A percentile compares a stretch with the other conserved stretches of the same genome.
Conservation (phyloP, 1,140 invertebrate genomes). For the Megathymus violae region DNA sequence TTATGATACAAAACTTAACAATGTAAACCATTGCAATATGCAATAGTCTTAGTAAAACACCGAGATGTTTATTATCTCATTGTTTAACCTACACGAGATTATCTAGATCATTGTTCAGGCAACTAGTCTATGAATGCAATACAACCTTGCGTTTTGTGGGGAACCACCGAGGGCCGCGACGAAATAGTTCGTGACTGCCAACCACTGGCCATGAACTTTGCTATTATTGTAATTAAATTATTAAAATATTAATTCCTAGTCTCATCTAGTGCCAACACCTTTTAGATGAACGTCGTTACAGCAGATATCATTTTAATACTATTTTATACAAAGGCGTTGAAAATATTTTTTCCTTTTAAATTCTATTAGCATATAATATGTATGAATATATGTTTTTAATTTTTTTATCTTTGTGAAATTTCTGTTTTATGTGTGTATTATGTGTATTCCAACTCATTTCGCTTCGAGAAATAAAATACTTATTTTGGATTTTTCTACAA, state of each 20-base stretch:
- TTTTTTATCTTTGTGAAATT: too few species aligned
- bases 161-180: conserved; percentile 21
- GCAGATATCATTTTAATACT: not conserved
- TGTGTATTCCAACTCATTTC: too few species aligned
- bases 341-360: too few species aligned
- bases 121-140: conserved; percentile 1
- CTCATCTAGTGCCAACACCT: conserved; percentile 5
- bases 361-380: too few species aligned
- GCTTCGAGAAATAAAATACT: too few species aligned
- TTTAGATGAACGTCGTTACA: not conserved
- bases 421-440: too few species aligned
- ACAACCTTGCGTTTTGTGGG: conserved; percentile 36
- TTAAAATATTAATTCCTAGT: conserved; percentile 12
- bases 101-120: conserved; percentile 29
- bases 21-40: not conserved
- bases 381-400: too few species aligned
- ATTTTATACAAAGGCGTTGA: not conserved
- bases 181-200: conserved; percentile 50
- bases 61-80: conserved; percentile 28
- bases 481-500: too few species aligned
- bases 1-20: conserved; percentile 7
- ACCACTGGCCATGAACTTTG: conserved; percentile 56
- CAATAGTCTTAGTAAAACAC: conserved; percentile 10
- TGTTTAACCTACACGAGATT: conserved; percentile 20
- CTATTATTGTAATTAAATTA: conserved; percentile 40